Evolutionary conservation across 2,888 invertebrate species (phyloP).

Genomic region (Cynaeus angustus): DNA sequence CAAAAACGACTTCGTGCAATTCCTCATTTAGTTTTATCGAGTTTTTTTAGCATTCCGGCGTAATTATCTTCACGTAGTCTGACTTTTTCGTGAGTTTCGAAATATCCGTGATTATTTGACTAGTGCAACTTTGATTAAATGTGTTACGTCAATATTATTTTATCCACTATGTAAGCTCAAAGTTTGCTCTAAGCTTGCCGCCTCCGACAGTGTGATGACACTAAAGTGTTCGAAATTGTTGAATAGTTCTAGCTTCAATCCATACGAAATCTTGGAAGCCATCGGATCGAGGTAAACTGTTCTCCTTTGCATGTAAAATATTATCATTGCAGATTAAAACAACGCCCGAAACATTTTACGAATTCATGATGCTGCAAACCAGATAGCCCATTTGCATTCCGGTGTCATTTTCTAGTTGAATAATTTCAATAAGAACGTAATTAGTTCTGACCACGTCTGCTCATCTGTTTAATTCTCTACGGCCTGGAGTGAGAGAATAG

Average conservation of each 20-base stretch:
- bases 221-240: constrained; percentile 31
- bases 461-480: constrained; percentile 19
- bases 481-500: background rate
- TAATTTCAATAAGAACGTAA: constrained; percentile 24
- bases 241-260: constrained; percentile 14
- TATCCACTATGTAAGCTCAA: constrained; percentile 17
- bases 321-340: constrained; percentile 2
- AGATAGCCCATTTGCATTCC: constrained; percentile 1
- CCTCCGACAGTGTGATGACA: constrained; percentile 1
- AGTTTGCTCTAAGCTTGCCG: constrained; percentile 13
- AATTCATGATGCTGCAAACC: background rate
- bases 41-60: too few species aligned
- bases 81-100: background rate
- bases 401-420: constrained; percentile 1
- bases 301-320: background rate
- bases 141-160: constrained; percentile 37
- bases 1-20: too few species aligned
- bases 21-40: too few species aligned
- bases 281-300: background rate
- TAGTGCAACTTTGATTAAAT: constrained; percentile 33
- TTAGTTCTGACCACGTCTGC: constrained; percentile 23
- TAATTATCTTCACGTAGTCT: background rate
- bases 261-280: background rate
- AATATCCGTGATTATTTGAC: constrained; percentile 19
- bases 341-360: background rate